Conservation (phyloP, 2,888 invertebrate genomes). For the Siphlonurus alternatus region DNA sequence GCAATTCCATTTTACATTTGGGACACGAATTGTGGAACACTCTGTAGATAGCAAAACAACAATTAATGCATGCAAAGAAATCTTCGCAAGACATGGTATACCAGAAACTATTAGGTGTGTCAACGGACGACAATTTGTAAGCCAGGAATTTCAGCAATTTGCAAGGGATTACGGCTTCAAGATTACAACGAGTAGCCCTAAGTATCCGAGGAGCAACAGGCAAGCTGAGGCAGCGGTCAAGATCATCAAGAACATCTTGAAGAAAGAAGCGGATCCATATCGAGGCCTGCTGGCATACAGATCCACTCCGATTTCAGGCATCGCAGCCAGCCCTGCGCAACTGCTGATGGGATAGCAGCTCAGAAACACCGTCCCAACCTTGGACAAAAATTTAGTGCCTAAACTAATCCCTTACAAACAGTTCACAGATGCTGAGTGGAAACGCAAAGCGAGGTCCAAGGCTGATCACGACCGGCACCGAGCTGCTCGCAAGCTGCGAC, state of each 20-base stretch:
- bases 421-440: conserved; percentile 11
- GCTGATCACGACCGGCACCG: conserved; percentile 12
- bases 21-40: too few species aligned
- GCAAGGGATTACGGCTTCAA: conserved; percentile 15
- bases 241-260: conserved; percentile 15
- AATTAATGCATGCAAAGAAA: too few species aligned
- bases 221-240: too few species aligned
- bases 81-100: conserved; percentile 16
- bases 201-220: conserved; percentile 15
- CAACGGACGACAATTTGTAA: conserved; percentile 15
- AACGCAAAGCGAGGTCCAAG: conserved; percentile 11
- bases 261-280: conserved; percentile 17
- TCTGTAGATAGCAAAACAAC: too few species aligned
- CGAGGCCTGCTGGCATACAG: conserved; percentile 16
- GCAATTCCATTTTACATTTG: too few species aligned
- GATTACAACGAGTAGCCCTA: conserved; percentile 14
- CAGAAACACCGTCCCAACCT: conserved; percentile 14
- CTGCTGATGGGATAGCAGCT: conserved; percentile 17
- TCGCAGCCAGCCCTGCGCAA: too few species aligned
- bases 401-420: too few species aligned
- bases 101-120: conserved; percentile 15
- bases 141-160: conserved; percentile 12
- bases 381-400: conserved; percentile 2
- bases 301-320: too few species aligned
- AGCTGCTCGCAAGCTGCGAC: conserved; percentile 11